These are phyloP conservation scores for Caenorhabditis macrosperma DNA, from an alignment of 2,888 invertebrate species.

Conservation along the genomic window DNA sequence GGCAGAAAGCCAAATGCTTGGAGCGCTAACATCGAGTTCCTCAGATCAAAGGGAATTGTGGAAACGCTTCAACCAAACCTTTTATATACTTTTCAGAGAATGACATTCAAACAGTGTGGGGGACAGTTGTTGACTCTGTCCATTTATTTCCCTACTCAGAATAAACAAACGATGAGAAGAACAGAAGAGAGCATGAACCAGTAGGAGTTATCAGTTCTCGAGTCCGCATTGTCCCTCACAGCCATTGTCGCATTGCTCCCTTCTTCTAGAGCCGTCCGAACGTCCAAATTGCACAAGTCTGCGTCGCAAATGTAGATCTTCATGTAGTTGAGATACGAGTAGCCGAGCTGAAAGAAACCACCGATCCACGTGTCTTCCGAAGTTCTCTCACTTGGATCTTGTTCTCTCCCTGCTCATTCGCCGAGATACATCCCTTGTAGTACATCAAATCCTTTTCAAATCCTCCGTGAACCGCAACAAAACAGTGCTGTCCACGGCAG, in stretches of 20 bases:
- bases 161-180: background rate
- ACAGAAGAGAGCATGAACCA: too few relatives aligned
- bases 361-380: too few relatives aligned
- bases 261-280: slow-evolving; percentile 8
- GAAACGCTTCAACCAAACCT: too few relatives aligned
- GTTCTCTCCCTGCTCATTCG: slow-evolving; percentile 33
- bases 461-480: background rate
- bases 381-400: background rate
- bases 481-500: slow-evolving; percentile 33
- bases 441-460: background rate
- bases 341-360: slow-evolving; percentile 39
- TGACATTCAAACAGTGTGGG: too few relatives aligned
- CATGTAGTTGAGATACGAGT: slow-evolving; percentile 18
- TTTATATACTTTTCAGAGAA: too few relatives aligned
- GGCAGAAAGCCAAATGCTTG: too few relatives aligned
- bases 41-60: too few relatives aligned
- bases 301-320: slow-evolving; percentile 26
- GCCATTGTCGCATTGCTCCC: slow-evolving; percentile 1
- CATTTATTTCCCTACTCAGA: background rate
- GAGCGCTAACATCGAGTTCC: too few relatives aligned
- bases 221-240: background rate
- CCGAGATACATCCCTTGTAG: slow-evolving; percentile 40
- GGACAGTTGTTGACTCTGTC: too few relatives aligned
- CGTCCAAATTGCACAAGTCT: slow-evolving; percentile 31
- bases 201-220: too few relatives aligned